These are phyloP conservation scores for Centruroides vittatus DNA, from an alignment of 1,140 invertebrate species.

Conservation along the genomic window DNA sequence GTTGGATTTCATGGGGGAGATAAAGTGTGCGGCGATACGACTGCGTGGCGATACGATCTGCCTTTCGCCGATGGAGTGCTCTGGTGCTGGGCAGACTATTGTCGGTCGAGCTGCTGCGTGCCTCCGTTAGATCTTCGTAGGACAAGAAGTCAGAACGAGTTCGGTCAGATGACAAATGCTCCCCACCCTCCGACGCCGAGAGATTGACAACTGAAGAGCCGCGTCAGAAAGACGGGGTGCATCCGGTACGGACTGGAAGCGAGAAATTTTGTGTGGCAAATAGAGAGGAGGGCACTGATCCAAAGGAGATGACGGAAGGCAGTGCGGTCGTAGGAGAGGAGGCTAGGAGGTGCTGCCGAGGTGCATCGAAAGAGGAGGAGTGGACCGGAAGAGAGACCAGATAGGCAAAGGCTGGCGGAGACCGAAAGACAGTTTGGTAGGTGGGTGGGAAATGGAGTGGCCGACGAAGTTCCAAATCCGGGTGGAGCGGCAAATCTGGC, in stretches of 20 bases:
- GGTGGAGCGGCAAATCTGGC: no score
- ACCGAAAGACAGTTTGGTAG: no score
- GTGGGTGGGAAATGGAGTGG: no score
- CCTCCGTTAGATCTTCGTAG: background rate
- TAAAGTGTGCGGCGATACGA: constrained; percentile 11
- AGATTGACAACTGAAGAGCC: background rate
- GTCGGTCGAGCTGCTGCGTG: background rate
- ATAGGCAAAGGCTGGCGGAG: no score
- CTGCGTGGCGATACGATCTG: background rate
- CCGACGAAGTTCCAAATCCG: no score
- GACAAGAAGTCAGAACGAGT: background rate
- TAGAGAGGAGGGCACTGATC: background rate
- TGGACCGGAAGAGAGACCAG: no score
- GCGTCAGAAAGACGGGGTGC: background rate
- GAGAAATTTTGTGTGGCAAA: background rate
- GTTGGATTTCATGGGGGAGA: background rate
- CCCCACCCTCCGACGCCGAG: background rate
- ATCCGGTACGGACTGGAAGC: background rate
- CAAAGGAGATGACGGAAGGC: background rate
- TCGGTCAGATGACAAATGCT: no score
- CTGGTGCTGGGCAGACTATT: constrained; percentile 2
- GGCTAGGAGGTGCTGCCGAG: no score
- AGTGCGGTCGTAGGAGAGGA: no score
- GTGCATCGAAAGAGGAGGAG: no score
- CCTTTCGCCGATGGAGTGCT: constrained; percentile 3